Evolutionary conservation across 1,140 invertebrate species (phyloP), one percentile per base, ranked within the genome.

Genomic region (Euura lappo): DNA sequence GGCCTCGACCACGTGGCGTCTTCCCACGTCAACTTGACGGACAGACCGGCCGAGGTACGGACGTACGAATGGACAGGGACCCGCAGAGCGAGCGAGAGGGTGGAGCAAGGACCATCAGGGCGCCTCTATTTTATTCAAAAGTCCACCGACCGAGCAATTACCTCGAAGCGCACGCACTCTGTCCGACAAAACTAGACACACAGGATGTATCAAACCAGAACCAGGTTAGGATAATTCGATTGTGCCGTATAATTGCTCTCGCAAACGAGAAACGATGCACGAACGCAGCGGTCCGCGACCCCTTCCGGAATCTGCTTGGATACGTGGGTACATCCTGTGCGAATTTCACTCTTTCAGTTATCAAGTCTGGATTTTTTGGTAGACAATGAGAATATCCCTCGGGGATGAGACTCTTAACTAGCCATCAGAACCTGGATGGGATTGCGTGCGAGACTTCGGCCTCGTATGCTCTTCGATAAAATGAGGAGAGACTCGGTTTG

Each of bases 21-120:
- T 88, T 88, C 87, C 86, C 86, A 88, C 84, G 86, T 87, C 87
- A 87, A 80, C 83, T 79, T 87, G 86, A 88, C 86, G 81, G 84
- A 85, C 86, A 85, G 85, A 80, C 81, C 79, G 79, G 80, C 79
- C 8, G 28, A 44, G 66, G 44, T 68, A 8, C 79, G 85, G 83
- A 83, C 81, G 80, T 78, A 84, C 81, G 83, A 83, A 85, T 60
- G 85, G 66, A 74, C 66, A 70, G 70, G 66, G 46, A 71, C 43
- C 44, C 81, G 83, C 82, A 83, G 82, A 80, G 73, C 65, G 67
- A 71, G 78, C 79, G 80, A 79, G 79, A 78, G 81, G 74, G 71
- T 72, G 75, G 75, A 74, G 66, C 68, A 79, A 77, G 76, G 77
- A 75, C 75, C 80, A 79, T 81, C 84, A 84, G 83, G 83, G 86